A percentile compares a stretch with the other conserved stretches of the same genome.
Conservation (phyloP, 2,797 vertebrate genomes). For the Phoxinus dragarum region DNA sequence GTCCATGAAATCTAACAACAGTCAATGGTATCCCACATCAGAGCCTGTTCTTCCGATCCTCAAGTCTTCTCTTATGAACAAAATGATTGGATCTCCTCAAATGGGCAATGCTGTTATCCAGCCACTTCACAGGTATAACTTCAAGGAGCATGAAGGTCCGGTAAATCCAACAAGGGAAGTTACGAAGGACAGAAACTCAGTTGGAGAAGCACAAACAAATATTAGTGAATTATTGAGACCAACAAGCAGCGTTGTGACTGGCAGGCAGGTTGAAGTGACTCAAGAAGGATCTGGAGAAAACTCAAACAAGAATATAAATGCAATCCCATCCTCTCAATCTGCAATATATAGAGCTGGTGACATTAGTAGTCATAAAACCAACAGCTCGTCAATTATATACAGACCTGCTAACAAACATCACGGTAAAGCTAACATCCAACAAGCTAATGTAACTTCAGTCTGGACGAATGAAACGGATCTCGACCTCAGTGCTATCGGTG, state of each 20-base stretch:
- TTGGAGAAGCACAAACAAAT: neutral
- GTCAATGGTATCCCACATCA: neutral
- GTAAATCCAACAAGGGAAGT: neutral
- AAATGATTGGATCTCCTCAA: constrained; percentile 7
- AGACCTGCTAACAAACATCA: constrained; percentile 10
- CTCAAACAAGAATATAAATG: neutral
- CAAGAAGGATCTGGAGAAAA: neutral
- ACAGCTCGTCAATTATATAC: neutral
- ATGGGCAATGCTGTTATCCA: neutral
- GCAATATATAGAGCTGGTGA: neutral
- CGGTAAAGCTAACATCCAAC: constrained; percentile 6
- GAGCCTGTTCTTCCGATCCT: neutral
- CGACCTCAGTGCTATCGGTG: neutral
- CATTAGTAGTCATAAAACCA: neutral
- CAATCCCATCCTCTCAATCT: constrained; percentile 22
- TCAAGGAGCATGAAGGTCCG: neutral
- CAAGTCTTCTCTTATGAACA: neutral
- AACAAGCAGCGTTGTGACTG: constrained; percentile 24
- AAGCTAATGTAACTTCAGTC: neutral
- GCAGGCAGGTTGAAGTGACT: neutral
- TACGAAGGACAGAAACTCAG: neutral
- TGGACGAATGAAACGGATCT: neutral
- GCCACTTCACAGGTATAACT: neutral
- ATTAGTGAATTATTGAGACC: neutral
- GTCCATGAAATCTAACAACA: neutral